phyloP scores from a whole-genome alignment of 1,140 invertebrate species.

The Platorchestia sp. region DNA sequence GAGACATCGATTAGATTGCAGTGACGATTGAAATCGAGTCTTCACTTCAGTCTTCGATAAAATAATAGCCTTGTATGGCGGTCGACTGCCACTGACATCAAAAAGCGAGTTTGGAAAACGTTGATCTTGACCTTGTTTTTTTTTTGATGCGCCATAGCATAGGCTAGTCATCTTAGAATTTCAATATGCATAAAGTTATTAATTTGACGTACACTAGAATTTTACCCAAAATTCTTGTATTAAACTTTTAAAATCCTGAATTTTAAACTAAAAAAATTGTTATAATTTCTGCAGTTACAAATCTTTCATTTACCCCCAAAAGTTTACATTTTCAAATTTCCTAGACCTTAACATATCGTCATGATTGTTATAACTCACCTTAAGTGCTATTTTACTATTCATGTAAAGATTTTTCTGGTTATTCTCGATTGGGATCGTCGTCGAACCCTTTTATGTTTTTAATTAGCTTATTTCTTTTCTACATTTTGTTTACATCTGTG shows the following conservation, averaged over 20 bases:
- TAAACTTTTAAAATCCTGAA: not conserved
- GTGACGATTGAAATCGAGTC: constrained; percentile 11
- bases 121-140: not conserved
- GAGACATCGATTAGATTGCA: constrained; percentile 5
- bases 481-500: too few species aligned
- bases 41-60: not conserved
- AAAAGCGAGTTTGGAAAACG: not conserved
- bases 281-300: too few species aligned
- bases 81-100: not conserved
- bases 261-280: too few species aligned
- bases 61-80: not conserved
- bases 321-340: too few species aligned
- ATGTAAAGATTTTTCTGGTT: too few species aligned
- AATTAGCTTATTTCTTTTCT: too few species aligned
- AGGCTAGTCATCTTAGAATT: not conserved
- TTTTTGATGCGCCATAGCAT: not conserved
- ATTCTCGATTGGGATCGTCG: too few species aligned
- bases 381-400: too few species aligned
- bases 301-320: too few species aligned
- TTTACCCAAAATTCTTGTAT: not conserved
- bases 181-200: not conserved
- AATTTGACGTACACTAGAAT: not conserved
- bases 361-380: too few species aligned
- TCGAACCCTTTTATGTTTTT: too few species aligned
- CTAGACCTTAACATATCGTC: too few species aligned